A percentile compares a stretch with the other conserved stretches of the same genome.
Evolutionary conservation across 2,888 invertebrate genomes (phyloP).

Genomic region (Drosophila melanosoma): DNA sequence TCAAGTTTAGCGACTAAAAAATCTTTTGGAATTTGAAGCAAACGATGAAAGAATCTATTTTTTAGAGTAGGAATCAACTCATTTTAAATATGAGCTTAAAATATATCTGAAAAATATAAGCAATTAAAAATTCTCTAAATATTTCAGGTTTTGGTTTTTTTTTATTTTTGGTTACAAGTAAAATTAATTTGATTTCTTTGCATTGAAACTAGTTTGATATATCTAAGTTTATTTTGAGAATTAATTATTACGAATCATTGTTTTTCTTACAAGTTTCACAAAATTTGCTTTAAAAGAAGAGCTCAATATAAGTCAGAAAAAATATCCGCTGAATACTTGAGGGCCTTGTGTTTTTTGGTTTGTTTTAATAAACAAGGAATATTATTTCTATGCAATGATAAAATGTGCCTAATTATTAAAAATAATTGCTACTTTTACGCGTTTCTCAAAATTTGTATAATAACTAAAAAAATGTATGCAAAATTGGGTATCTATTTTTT

Average conservation of each 20-base stretch:
- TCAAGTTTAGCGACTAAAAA: slow-evolving; percentile 15
- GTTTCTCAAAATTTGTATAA: background rate
- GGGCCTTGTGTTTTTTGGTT: background rate
- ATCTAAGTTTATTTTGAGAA: too few species aligned
- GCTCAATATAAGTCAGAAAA: background rate
- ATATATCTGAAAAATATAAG: background rate
- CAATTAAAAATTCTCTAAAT: too few species aligned
- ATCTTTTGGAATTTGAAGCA: background rate
- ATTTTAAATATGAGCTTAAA: background rate
- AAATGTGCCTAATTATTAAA: background rate
- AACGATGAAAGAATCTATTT: rapidly evolving
- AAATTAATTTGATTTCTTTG: too few species aligned
- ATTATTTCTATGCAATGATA: too few species aligned
- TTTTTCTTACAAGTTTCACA: too few species aligned
- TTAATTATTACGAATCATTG: too few species aligned
- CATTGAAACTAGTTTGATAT: too few species aligned
- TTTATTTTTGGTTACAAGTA: too few species aligned
- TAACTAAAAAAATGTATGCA: background rate
- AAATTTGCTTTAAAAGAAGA: background rate
- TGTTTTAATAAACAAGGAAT: background rate
- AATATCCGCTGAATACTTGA: background rate
- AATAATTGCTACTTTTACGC: background rate
- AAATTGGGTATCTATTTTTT: background rate
- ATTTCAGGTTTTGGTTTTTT: too few species aligned
- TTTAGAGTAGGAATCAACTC: background rate